Conservation (phyloP, 2,113 vertebrate genomes). For the Periophthalmodon schlosseri region DNA sequence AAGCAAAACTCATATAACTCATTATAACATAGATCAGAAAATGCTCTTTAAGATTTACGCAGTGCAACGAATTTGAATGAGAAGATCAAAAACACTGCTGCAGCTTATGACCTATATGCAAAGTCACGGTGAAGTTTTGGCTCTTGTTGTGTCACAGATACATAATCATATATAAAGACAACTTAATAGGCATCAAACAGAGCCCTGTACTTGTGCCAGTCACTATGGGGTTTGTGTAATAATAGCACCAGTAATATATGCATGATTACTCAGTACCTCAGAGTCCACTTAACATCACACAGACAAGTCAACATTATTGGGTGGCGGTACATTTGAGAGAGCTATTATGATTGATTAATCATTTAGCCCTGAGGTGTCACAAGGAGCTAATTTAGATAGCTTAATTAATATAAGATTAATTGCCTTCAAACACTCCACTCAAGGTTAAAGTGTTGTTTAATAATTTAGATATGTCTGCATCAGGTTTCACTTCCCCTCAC, state of each 20-base stretch:
- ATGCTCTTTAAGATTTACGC: not conserved
- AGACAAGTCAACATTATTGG: constrained; percentile 11
- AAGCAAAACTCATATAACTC: too few relatives aligned
- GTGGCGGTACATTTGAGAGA: constrained; percentile 32
- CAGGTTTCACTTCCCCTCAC: constrained; percentile 48
- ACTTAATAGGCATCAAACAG: not conserved
- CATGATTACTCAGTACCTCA: constrained; percentile 17
- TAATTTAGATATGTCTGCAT: constrained; percentile 62
- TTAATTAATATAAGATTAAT: constrained; percentile 69
- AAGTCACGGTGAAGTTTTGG: not conserved
- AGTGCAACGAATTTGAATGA: not conserved
- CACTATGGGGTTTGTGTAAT: not conserved
- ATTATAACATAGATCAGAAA: too few relatives aligned
- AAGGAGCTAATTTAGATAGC: constrained; percentile 66
- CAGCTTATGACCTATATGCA: not conserved
- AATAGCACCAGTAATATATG: constrained; percentile 20
- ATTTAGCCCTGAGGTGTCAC: constrained; percentile 55
- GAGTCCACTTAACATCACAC: constrained; percentile 35
- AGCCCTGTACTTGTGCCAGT: not conserved
- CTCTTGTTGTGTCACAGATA: not conserved
- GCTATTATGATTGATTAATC: constrained; percentile 63
- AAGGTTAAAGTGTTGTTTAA: constrained; percentile 77
- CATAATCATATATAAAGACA: not conserved
- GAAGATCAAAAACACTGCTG: not conserved
- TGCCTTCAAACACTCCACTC: constrained; percentile 59